Percentiles rank a stretch among this genome's conserved stretches.
phyloP scores from a whole-genome alignment of 2,113 vertebrate species.

The Sus scrofa region T2T-Sscrofa CM000827.6:60349001-60349500 shows the following conservation, averaged over 20 bases:
- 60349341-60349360: neutral
- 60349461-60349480: neutral
- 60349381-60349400: neutral
- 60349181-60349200: neutral
- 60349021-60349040: no score
- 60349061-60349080: neutral
- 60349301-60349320: neutral
- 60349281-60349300: neutral
- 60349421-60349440: neutral
- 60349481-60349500: neutral
- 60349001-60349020: no score
- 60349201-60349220: conserved; percentile 3
- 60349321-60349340: neutral
- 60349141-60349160: neutral
- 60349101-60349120: neutral
- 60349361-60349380: neutral
- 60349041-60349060: neutral
- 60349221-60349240: neutral
- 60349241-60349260: neutral
- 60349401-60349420: neutral
- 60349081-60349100: conserved; percentile 5
- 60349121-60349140: neutral
- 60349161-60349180: conserved; percentile 27
- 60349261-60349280: conserved; percentile 47
- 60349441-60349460: neutral